Percentiles rank a stretch among this genome's conserved stretches.
Conservation (phyloP, 2,888 invertebrate species). For the Synanthedon andrenaeformis region DNA sequence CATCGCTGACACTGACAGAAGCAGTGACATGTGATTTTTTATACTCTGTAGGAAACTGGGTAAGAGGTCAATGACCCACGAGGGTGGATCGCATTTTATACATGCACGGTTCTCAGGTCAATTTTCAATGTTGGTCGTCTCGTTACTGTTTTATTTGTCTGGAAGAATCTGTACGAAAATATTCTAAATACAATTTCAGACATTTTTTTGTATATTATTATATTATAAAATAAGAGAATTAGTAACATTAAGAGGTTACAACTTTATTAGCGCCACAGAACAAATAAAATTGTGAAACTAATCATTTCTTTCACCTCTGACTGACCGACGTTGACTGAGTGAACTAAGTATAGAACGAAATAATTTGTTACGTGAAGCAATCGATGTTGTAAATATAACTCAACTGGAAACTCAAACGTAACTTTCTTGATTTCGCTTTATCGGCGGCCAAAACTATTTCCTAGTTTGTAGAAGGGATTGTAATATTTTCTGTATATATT, state of each 20-base stretch:
- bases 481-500: no score
- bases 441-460: no score
- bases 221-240: no score
- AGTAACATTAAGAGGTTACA: no score
- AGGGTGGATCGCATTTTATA: neutral
- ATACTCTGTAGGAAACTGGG: neutral
- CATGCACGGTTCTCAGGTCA: neutral
- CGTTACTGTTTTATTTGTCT: no score
- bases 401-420: neutral
- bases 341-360: neutral
- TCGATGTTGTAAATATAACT: neutral
- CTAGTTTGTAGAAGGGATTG: neutral
- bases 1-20: neutral
- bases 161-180: no score
- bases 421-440: neutral
- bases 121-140: no score
- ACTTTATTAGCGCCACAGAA: no score
- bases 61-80: neutral
- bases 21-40: neutral
- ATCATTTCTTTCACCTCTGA: neutral
- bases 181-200: no score
- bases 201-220: no score
- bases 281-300: no score
- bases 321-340: constrained; percentile 3
- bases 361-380: constrained; percentile 4